Evolutionary conservation across 1,140 invertebrate genomes (phyloP).

Genomic region (Artemia franciscana): DNA sequence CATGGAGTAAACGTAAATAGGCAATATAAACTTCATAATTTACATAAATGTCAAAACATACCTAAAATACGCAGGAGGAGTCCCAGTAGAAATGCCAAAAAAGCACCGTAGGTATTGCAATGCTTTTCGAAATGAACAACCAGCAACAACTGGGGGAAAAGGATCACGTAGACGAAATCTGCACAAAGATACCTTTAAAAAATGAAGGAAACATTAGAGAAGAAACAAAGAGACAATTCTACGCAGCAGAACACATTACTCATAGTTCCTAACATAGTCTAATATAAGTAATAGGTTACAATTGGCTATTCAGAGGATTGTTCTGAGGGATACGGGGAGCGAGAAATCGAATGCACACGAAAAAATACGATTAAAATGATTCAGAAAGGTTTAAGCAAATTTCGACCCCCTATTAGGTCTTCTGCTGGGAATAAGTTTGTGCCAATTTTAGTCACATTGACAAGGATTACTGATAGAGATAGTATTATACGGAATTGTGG

Average conservation of each 20-base stretch:
- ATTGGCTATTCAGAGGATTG: no score
- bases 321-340: no score
- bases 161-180: slow-evolving; percentile 36
- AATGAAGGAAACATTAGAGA: neutral
- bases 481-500: no score
- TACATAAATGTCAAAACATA: neutral
- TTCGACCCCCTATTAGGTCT: no score
- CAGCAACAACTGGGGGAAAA: slow-evolving; percentile 35
- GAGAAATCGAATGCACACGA: neutral
- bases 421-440: no score
- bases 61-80: slow-evolving; percentile 25
- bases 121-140: slow-evolving; percentile 28
- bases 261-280: no score
- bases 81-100: slow-evolving; percentile 27
- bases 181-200: slow-evolving; percentile 25
- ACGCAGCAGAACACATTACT: neutral
- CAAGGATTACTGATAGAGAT: no score
- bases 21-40: no score
- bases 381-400: no score
- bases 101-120: slow-evolving; percentile 34
- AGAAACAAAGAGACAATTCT: neutral
- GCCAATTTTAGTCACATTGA: no score
- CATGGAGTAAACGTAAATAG: no score
- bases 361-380: neutral
- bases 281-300: no score